Percentiles rank a stretch among this genome's conserved stretches.
These are phyloP conservation scores for Lagocephalus sceleratus DNA, from an alignment of 2,797 vertebrate genomes.

Conservation along the genomic window DNA sequence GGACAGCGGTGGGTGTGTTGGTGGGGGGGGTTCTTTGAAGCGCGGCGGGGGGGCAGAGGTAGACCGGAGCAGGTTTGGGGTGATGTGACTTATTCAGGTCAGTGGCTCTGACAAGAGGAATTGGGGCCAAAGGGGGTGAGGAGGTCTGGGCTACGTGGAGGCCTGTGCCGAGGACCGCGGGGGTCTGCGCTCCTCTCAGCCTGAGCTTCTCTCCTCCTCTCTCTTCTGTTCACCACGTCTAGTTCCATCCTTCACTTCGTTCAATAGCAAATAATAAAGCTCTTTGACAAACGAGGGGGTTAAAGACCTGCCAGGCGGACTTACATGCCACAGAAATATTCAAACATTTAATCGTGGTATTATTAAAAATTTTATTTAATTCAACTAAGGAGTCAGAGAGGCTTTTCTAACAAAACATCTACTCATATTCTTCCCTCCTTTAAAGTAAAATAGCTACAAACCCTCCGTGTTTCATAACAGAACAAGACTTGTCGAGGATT, in stretches of 20 bases:
- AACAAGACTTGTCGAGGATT: slow-evolving; percentile 14
- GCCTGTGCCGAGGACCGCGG: slow-evolving; percentile 1
- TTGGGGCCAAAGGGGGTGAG: slow-evolving; percentile 13
- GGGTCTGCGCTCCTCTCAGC: slow-evolving; percentile 10
- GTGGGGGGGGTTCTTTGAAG: slow-evolving; percentile 11
- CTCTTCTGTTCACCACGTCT: background rate
- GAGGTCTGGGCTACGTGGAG: slow-evolving; percentile 8
- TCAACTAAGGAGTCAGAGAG: no score
- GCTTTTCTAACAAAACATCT: no score
- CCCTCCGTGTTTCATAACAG: slow-evolving; percentile 8
- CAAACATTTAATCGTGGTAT: no score
- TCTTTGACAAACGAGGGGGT: no score
- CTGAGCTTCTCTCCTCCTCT: slow-evolving; percentile 2
- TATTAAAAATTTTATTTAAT: no score
- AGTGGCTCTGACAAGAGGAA: slow-evolving; percentile 43
- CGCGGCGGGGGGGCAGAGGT: slow-evolving; percentile 25
- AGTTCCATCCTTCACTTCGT: slow-evolving; percentile 3
- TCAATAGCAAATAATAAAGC: no score
- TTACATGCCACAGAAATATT: no score
- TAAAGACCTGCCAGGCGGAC: no score
- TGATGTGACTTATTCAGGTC: slow-evolving; percentile 46
- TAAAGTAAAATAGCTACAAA: no score
- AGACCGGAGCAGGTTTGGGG: slow-evolving; percentile 26
- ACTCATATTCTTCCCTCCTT: no score
- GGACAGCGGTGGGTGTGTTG: slow-evolving; percentile 1